phyloP scores from a whole-genome alignment of 1,140 invertebrate genomes.

The Euura saliciscinereae region DNA sequence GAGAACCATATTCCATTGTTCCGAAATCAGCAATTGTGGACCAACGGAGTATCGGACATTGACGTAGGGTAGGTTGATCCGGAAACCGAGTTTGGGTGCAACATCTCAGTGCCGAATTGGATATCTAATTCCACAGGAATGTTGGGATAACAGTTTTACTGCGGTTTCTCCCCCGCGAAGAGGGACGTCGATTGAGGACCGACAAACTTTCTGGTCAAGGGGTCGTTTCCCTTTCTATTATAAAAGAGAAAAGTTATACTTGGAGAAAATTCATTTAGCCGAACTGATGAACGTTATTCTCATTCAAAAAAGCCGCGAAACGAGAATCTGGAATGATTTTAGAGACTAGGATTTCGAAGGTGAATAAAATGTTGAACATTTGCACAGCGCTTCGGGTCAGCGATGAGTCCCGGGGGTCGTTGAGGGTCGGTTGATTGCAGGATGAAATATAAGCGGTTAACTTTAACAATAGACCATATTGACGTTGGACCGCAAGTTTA shows the following conservation, averaged over 20 bases:
- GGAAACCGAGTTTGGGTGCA: background rate
- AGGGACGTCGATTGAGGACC: background rate
- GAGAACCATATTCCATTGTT: background rate
- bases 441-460: background rate
- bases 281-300: too few species aligned
- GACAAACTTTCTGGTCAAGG: background rate
- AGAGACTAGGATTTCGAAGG: background rate
- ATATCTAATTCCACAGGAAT: background rate
- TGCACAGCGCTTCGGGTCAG: background rate
- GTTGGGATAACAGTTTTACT: background rate
- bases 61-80: background rate
- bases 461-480: conserved; percentile 3
- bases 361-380: background rate
- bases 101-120: background rate
- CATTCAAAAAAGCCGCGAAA: too few species aligned
- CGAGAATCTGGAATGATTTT: too few species aligned
- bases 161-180: background rate
- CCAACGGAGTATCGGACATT: too few species aligned
- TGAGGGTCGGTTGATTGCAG: background rate
- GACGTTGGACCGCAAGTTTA: background rate
- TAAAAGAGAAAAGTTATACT: too few species aligned
- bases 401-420: background rate
- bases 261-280: too few species aligned
- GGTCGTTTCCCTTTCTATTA: background rate
- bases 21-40: background rate